Evolutionary conservation across 2,888 invertebrate genomes (phyloP).

Genomic region (Atrina japonica): DNA sequence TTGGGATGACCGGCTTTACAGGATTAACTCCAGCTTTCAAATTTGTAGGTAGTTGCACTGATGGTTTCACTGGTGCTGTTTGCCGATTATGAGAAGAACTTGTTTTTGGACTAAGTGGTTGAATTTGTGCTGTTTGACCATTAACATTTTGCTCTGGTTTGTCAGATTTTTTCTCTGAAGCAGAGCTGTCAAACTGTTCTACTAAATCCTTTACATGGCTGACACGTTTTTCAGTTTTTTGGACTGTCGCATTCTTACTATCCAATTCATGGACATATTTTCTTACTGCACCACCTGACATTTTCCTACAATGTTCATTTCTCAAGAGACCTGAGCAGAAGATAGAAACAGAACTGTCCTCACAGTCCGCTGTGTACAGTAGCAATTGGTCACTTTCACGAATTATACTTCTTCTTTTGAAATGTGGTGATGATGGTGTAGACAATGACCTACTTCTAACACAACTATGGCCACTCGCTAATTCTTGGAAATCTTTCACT

Average conservation of each 20-base stretch:
- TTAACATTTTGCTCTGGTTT: too few relatives aligned
- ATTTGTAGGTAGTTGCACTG: too few relatives aligned
- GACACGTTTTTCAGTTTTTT: too few relatives aligned
- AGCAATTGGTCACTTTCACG: constrained; percentile 8
- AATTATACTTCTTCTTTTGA: constrained; percentile 17
- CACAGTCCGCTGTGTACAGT: constrained; percentile 12
- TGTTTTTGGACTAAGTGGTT: too few relatives aligned
- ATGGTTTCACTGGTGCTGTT: too few relatives aligned
- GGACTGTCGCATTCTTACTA: neutral
- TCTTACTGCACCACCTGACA: constrained; percentile 68
- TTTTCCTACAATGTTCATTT: constrained; percentile 32
- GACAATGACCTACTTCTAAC: constrained; percentile 31
- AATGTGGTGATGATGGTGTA: constrained; percentile 46
- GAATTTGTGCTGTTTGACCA: too few relatives aligned
- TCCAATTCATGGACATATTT: constrained; percentile 67
- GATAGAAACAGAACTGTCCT: constrained; percentile 8
- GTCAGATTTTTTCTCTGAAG: too few relatives aligned
- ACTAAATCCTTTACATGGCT: too few relatives aligned
- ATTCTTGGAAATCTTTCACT: constrained; percentile 59
- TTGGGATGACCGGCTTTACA: too few relatives aligned
- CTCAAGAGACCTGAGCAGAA: constrained; percentile 38
- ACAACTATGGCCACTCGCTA: constrained; percentile 46
- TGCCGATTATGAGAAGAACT: too few relatives aligned
- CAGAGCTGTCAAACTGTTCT: too few relatives aligned
- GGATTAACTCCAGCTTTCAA: too few relatives aligned